phyloP scores from a whole-genome alignment of 1,140 invertebrate genomes.

The Brachionus sp. region DNA sequence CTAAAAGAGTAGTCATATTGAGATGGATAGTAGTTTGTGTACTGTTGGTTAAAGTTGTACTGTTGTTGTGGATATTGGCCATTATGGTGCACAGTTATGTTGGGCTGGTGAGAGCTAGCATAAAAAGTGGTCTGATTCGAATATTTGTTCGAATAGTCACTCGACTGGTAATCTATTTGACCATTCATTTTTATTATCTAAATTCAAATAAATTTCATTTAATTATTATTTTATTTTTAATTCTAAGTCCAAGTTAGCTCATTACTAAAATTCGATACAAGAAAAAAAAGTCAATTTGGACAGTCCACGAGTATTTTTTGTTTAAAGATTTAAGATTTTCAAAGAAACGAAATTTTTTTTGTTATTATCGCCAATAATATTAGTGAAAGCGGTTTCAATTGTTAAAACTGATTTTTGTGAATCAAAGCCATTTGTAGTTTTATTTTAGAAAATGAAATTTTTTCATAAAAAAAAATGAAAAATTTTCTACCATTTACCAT shows the following conservation, averaged over 20 bases:
- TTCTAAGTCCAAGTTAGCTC: background rate
- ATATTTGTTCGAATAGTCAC: slow-evolving; percentile 19
- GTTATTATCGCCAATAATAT: no score
- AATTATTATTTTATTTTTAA: background rate
- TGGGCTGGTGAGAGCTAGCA: background rate
- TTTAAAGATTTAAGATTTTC: no score
- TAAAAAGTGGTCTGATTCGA: background rate
- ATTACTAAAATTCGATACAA: background rate
- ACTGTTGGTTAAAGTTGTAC: background rate
- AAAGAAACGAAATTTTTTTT: no score
- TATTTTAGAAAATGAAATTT: background rate
- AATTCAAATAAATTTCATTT: background rate
- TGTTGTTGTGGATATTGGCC: background rate
- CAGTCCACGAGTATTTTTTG: no score
- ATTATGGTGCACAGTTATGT: background rate
- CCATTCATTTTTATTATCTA: slow-evolving; percentile 32
- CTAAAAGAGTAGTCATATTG: slow-evolving; percentile 1
- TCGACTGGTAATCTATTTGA: slow-evolving; percentile 29
- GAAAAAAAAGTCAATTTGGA: no score
- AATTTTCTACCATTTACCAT: background rate
- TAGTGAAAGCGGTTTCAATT: no score
- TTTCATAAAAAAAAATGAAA: background rate
- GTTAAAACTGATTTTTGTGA: background rate
- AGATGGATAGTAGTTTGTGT: slow-evolving; percentile 12
- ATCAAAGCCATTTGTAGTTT: no score